Conservation (phyloP, 2,888 invertebrate species). For the Galeopsomyia nigrocyanea region DNA sequence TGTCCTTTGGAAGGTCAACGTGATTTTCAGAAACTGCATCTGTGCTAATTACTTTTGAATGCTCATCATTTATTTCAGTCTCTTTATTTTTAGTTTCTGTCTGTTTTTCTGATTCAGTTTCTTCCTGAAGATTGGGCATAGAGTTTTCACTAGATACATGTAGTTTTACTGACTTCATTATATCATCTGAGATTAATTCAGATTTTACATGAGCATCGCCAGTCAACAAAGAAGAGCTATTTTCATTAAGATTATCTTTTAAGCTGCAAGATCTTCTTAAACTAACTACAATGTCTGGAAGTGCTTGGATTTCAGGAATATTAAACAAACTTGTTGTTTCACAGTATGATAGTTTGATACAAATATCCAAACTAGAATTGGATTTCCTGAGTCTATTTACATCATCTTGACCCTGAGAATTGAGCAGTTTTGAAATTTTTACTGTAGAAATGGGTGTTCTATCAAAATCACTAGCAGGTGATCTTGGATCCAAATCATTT, state of each 20-base stretch:
- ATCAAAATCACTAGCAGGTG: conserved; percentile 62
- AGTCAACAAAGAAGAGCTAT: background rate
- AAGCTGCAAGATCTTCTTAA: conserved; percentile 6
- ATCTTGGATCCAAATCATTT: conserved; percentile 58
- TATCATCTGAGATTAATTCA: too few relatives aligned
- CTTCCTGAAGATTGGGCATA: too few relatives aligned
- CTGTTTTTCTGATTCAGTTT: too few relatives aligned
- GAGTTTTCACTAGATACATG: too few relatives aligned
- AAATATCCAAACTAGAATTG: conserved; percentile 45
- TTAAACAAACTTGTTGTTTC: conserved; percentile 53
- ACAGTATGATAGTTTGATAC: conserved; percentile 52
- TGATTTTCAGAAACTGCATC: too few relatives aligned
- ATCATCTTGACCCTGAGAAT: background rate
- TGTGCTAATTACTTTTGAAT: too few relatives aligned
- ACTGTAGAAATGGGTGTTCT: conserved; percentile 62
- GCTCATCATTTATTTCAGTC: too few relatives aligned
- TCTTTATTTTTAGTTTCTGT: too few relatives aligned
- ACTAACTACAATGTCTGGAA: conserved; percentile 50
- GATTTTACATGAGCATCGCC: too few relatives aligned
- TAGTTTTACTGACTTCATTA: too few relatives aligned
- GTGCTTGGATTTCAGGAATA: conserved; percentile 57
- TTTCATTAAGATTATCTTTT: conserved; percentile 25
- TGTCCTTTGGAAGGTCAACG: too few relatives aligned
- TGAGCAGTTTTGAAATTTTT: conserved; percentile 48
- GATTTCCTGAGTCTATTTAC: conserved; percentile 43